These are phyloP conservation scores for Philopotamus ludificatus DNA, from an alignment of 1,140 invertebrate species.

Conservation along the genomic window DNA sequence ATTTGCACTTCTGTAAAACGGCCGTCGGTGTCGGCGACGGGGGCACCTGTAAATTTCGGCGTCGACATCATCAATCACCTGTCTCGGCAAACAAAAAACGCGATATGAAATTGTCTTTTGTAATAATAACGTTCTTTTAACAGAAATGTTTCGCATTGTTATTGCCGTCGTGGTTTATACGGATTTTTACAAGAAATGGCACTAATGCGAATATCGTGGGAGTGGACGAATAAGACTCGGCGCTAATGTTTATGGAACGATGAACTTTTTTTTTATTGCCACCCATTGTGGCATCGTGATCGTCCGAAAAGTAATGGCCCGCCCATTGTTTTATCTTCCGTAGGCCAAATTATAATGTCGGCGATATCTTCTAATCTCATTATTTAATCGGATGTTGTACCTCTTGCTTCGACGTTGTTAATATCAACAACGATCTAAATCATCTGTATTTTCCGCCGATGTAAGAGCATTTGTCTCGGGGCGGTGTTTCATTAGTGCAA, in stretches of 20 bases:
- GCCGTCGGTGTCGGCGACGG: too few species aligned
- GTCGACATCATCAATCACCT: too few species aligned
- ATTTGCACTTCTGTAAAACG: too few species aligned
- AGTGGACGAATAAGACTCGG: neutral
- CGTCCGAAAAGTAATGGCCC: conserved; percentile 18
- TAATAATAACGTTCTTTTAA: neutral
- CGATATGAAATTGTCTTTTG: too few species aligned
- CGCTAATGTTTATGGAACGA: neutral
- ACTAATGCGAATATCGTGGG: neutral
- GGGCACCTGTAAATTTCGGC: too few species aligned
- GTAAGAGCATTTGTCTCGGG: too few species aligned
- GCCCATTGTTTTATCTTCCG: conserved; percentile 24
- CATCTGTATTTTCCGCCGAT: too few species aligned
- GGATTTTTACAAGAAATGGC: neutral
- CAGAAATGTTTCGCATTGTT: neutral
- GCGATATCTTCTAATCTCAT: conserved; percentile 11
- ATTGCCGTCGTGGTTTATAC: neutral
- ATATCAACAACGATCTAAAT: neutral
- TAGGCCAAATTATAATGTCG: conserved; percentile 10
- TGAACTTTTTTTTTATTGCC: conserved; percentile 5
- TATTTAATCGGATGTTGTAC: conserved; percentile 11
- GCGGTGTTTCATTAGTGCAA: too few species aligned
- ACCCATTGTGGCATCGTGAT: conserved; percentile 15
- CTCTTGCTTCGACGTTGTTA: neutral
- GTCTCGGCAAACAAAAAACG: too few species aligned